Evolutionary conservation across 2,797 vertebrate species (phyloP).

Genomic region (Spondyliosoma cantharus): DNA sequence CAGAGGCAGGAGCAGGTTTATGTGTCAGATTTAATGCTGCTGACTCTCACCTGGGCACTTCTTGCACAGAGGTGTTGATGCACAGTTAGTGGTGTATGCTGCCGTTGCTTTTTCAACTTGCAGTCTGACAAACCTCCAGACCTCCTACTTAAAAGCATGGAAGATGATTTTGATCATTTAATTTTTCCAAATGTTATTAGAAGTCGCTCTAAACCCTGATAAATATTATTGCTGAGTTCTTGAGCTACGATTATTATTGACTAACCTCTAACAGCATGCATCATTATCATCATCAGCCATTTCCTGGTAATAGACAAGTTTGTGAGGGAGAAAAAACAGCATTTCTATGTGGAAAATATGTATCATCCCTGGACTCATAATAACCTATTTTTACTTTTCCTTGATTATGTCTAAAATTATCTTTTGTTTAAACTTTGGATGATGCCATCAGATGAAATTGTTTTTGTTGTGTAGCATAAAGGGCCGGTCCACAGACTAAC

Average conservation of each 20-base stretch:
- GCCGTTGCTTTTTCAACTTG: background rate
- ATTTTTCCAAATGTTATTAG: background rate
- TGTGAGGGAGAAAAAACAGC: background rate
- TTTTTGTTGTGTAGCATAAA: no score
- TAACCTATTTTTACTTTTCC: background rate
- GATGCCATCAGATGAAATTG: no score
- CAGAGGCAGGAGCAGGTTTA: background rate
- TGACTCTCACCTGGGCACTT: constrained; percentile 19
- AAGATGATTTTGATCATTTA: no score
- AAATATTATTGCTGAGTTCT: background rate
- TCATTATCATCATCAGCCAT: background rate
- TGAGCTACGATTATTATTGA: background rate
- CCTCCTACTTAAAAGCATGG: background rate
- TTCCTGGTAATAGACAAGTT: background rate
- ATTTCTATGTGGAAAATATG: background rate
- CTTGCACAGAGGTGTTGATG: constrained; percentile 22
- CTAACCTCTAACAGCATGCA: background rate
- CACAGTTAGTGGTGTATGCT: background rate
- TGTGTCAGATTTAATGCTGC: background rate
- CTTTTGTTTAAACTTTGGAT: no score
- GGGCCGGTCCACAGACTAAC: no score
- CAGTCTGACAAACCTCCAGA: background rate
- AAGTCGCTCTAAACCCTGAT: background rate
- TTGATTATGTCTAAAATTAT: no score
- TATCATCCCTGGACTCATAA: background rate